phyloP scores from a whole-genome alignment of 1,140 invertebrate species.

The Trissolcus basalis region DNA sequence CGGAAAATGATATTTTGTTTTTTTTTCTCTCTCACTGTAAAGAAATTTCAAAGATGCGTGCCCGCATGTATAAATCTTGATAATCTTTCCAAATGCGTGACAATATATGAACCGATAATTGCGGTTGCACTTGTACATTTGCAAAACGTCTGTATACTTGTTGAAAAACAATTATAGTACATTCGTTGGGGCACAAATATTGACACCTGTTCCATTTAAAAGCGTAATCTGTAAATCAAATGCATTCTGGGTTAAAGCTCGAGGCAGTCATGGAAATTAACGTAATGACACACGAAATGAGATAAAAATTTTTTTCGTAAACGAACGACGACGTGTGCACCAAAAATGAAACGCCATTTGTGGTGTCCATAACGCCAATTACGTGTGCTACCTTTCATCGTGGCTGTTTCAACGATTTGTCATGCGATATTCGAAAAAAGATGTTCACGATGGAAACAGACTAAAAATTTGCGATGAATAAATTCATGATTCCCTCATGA shows the following conservation, averaged over 20 bases:
- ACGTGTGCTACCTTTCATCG: too few relatives aligned
- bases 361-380: not conserved
- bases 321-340: not conserved
- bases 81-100: not conserved
- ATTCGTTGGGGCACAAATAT: conserved; percentile 1
- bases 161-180: conserved; percentile 34
- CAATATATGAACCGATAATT: not conserved
- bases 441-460: too few relatives aligned
- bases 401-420: too few relatives aligned
- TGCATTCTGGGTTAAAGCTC: conserved; percentile 34
- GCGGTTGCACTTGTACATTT: too few relatives aligned
- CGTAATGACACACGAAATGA: conserved; percentile 39
- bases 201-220: conserved; percentile 47
- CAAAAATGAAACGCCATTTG: conserved; percentile 19
- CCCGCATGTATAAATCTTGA: not conserved
- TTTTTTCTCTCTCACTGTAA: not conserved
- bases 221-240: conserved; percentile 34
- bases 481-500: too few relatives aligned
- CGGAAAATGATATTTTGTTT: not conserved
- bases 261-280: conserved; percentile 34
- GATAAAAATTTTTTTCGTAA: too few relatives aligned
- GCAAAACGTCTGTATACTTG: conserved; percentile 8
- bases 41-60: not conserved
- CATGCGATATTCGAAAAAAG: too few relatives aligned
- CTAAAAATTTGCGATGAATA: too few relatives aligned